phyloP scores from a whole-genome alignment of 2,888 invertebrate genomes.

The Drosophila heteroneura region DNA sequence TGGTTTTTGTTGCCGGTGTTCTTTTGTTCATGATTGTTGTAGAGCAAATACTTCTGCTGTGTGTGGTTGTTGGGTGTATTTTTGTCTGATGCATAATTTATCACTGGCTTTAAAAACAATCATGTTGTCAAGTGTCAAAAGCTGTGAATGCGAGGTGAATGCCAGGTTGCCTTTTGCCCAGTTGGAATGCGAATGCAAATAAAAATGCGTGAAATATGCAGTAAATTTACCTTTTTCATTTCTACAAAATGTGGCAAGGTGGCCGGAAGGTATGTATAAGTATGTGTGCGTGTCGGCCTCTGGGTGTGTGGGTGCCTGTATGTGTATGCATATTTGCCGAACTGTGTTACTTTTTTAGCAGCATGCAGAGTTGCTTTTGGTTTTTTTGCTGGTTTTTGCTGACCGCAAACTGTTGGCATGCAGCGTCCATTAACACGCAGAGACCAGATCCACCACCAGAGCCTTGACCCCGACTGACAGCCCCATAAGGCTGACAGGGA shows the following conservation, averaged over 20 bases:
- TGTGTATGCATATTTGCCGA: conserved; percentile 27
- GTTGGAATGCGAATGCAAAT: conserved; percentile 60
- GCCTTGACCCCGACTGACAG: conserved; percentile 29
- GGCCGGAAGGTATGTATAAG: conserved; percentile 13
- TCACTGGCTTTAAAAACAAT: conserved; percentile 77
- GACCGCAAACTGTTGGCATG: conserved; percentile 79
- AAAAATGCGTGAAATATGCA: conserved; percentile 78
- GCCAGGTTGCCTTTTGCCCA: conserved; percentile 1
- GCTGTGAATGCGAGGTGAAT: conserved; percentile 47
- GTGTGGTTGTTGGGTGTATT: conserved; percentile 33
- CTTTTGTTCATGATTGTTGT: conserved; percentile 15
- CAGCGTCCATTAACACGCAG: conserved; percentile 60
- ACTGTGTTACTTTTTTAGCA: conserved; percentile 42
- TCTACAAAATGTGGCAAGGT: conserved; percentile 41
- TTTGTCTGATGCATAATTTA: conserved; percentile 72
- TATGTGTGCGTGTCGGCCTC: neutral
- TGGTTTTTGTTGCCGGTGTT: conserved; percentile 2
- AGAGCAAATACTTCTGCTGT: conserved; percentile 2
- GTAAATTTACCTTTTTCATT: conserved; percentile 64
- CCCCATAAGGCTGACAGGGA: conserved; percentile 33
- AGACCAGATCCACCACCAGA: conserved; percentile 19
- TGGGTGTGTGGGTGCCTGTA: conserved; percentile 1
- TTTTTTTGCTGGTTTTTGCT: conserved; percentile 45
- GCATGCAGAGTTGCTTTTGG: conserved; percentile 33
- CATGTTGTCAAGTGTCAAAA: conserved; percentile 80